These are phyloP conservation scores for Australoheros facetus DNA, from an alignment of 2,797 vertebrate genomes.

Conservation along the genomic window DNA sequence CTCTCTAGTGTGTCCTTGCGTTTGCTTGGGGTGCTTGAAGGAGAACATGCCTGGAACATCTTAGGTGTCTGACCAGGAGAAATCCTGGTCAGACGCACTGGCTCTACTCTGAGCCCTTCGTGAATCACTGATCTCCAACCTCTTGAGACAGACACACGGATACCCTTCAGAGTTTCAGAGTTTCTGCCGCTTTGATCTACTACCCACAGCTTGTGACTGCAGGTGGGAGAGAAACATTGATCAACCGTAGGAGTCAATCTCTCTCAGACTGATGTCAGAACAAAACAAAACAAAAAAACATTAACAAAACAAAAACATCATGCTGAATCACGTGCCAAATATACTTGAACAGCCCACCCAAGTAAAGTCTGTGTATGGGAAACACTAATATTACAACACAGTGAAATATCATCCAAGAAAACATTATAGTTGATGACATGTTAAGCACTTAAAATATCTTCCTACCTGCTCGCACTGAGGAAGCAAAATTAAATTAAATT, in stretches of 20 bases:
- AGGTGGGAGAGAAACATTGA: neutral
- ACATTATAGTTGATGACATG: no score
- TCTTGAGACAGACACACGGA: neutral
- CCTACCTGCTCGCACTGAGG: neutral
- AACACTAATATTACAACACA: no score
- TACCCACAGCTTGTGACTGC: neutral
- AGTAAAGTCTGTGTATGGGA: no score
- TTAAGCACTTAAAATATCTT: neutral
- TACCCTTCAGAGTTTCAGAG: neutral
- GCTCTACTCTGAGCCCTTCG: neutral
- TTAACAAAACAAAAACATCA: accelerated
- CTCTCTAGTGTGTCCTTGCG: neutral
- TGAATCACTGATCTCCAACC: neutral
- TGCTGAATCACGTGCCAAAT: neutral
- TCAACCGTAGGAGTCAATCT: neutral
- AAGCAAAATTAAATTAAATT: neutral
- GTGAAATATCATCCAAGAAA: no score
- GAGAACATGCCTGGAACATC: neutral
- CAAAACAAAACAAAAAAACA: no score
- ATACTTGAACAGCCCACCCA: no score
- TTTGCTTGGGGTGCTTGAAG: neutral
- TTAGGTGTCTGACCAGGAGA: neutral
- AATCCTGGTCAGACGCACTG: neutral
- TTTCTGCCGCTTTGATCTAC: neutral
- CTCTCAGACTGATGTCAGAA: neutral